Evolutionary conservation across 2,797 vertebrate species (phyloP).

Genomic region (Fundulus diaphanus): DNA sequence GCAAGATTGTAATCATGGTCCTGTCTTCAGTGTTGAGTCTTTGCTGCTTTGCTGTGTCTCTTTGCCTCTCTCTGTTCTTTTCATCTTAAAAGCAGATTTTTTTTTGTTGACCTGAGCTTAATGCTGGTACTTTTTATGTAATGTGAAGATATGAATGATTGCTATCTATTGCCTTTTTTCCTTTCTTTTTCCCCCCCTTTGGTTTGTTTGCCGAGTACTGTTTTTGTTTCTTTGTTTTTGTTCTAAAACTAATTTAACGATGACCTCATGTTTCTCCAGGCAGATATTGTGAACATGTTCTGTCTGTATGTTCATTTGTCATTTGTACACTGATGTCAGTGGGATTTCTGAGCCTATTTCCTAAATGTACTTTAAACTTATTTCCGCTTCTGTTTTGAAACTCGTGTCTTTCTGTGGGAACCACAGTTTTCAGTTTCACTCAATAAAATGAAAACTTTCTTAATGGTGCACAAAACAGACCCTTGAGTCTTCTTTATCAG

Average conservation of each 20-base stretch:
- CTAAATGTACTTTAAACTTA: constrained; percentile 49
- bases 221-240: constrained; percentile 64
- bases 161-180: constrained; percentile 61
- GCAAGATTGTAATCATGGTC: constrained; percentile 60
- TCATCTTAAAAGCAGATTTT: constrained; percentile 70
- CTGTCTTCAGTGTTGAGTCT: constrained; percentile 76
- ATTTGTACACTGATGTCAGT: constrained; percentile 55
- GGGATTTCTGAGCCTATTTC: constrained; percentile 47
- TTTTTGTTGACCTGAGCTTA: constrained; percentile 46
- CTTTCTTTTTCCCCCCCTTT: constrained; percentile 32
- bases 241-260: constrained; percentile 45
- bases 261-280: constrained; percentile 57
- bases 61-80: constrained; percentile 61
- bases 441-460: constrained; percentile 76
- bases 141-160: constrained; percentile 71
- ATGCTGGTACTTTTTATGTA: constrained; percentile 76
- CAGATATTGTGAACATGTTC: constrained; percentile 56
- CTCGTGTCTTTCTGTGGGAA: constrained; percentile 61
- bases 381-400: constrained; percentile 56
- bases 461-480: constrained; percentile 68
- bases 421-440: constrained; percentile 51
- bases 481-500: constrained; percentile 74
- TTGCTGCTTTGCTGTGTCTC: constrained; percentile 77
- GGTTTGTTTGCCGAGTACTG: constrained; percentile 57
- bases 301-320: constrained; percentile 54